phyloP scores from a whole-genome alignment of 2,797 vertebrate species.

The Cichlasoma orientale region DNA sequence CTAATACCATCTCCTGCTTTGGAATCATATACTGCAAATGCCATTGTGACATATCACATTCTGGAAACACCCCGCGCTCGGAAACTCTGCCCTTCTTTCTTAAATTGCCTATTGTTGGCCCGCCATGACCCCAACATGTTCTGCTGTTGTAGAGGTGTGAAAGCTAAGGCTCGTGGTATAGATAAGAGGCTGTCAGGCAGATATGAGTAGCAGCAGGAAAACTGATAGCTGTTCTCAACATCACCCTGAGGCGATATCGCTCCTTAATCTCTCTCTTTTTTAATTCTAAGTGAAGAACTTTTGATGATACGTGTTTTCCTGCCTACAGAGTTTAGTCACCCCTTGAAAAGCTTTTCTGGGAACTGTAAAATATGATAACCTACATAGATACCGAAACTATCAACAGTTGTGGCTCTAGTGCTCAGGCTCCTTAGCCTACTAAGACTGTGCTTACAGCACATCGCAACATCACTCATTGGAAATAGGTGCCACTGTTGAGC shows the following conservation, averaged over 20 bases:
- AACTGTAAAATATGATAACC: conserved; percentile 8
- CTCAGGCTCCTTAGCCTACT: background rate
- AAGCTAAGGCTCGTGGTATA: conserved; percentile 27
- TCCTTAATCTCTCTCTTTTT: background rate
- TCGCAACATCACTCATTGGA: conserved; percentile 30
- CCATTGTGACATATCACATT: conserved; percentile 20
- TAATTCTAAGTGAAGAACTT: background rate
- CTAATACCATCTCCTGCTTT: background rate
- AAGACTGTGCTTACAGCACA: conserved; percentile 9
- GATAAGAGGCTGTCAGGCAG: conserved; percentile 38
- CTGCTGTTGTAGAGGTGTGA: conserved; percentile 25
- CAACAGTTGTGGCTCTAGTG: conserved; percentile 7
- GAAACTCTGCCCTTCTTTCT: conserved; percentile 23
- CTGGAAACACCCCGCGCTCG: conserved; percentile 24
- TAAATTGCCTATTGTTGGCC: conserved; percentile 27
- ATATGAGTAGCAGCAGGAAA: conserved; percentile 26
- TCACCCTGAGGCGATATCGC: background rate
- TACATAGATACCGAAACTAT: conserved; percentile 11
- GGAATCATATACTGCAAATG: background rate
- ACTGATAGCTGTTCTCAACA: conserved; percentile 37
- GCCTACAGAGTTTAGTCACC: background rate
- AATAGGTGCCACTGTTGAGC: conserved; percentile 47
- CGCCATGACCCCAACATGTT: conserved; percentile 34
- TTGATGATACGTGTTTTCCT: background rate
- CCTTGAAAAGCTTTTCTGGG: background rate